phyloP scores from a whole-genome alignment of 2,113 vertebrate genomes.

The Ciconia maguari region DNA sequence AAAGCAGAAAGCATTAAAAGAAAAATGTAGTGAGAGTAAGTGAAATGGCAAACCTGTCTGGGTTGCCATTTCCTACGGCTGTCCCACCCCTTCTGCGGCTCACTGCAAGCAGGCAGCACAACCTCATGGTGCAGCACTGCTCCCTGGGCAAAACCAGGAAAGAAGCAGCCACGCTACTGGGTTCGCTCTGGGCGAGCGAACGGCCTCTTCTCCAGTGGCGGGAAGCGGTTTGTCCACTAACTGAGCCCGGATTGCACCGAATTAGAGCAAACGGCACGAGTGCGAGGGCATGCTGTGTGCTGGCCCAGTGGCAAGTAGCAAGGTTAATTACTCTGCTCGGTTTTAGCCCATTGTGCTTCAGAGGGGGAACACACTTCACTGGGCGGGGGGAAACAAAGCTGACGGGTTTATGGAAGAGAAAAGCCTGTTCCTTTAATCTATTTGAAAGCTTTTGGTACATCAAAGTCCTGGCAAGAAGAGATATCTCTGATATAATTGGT shows the following conservation, averaged over 20 bases:
- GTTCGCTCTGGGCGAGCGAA: neutral
- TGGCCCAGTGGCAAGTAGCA: neutral
- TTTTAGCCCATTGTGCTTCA: neutral
- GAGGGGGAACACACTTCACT: neutral
- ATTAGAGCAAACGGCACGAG: rapidly evolving
- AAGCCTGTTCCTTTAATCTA: neutral
- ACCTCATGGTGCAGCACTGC: rapidly evolving
- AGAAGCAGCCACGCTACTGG: rapidly evolving
- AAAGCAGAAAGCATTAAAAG: neutral
- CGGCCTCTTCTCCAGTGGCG: rapidly evolving
- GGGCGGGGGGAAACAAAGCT: rapidly evolving
- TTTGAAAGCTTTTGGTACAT: conserved; percentile 7
- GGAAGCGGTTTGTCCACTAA: neutral
- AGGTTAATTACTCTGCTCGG: neutral
- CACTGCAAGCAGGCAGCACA: rapidly evolving
- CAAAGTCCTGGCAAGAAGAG: neutral
- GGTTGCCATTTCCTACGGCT: rapidly evolving
- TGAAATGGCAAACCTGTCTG: neutral
- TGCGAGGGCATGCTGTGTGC: rapidly evolving
- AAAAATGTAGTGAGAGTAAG: neutral
- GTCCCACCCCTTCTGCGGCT: rapidly evolving
- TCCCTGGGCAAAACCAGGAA: neutral
- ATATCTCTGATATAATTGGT: neutral
- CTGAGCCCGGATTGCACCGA: neutral
- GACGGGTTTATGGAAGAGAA: rapidly evolving